phyloP scores from a whole-genome alignment of 2,888 invertebrate genomes.

The Meiosimyza decipiens region DNA sequence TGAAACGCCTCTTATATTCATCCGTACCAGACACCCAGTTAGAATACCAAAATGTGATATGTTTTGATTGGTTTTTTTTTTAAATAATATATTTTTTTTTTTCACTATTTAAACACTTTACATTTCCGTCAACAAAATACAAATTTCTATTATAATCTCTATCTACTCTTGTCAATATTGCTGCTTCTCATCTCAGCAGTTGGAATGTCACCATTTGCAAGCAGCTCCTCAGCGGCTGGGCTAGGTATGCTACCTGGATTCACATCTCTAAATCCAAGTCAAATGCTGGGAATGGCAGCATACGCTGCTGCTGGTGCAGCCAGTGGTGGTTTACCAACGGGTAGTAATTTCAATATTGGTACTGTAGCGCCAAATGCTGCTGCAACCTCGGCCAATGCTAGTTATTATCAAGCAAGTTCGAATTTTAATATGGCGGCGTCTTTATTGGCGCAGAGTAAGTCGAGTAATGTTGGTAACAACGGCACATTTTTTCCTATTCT shows the following conservation, averaged over 20 bases:
- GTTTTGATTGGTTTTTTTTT: too few relatives aligned
- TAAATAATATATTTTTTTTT: too few relatives aligned
- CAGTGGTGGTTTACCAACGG: constrained; percentile 31
- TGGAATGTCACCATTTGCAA: constrained; percentile 46
- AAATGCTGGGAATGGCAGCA: constrained; percentile 61
- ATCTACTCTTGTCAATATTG: constrained; percentile 38
- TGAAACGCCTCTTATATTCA: too few relatives aligned
- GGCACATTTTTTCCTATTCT: constrained; percentile 42
- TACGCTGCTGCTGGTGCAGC: constrained; percentile 53
- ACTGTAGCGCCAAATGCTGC: constrained; percentile 1
- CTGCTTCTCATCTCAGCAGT: constrained; percentile 35
- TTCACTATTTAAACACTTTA: too few relatives aligned
- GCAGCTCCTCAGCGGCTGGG: constrained; percentile 40
- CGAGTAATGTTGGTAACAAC: constrained; percentile 66
- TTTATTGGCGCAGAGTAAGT: constrained; percentile 88
- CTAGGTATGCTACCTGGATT: constrained; percentile 46
- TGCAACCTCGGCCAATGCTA: constrained; percentile 44
- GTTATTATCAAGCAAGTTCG: constrained; percentile 66
- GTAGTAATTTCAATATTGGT: constrained; percentile 32
- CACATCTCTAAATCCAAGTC: constrained; percentile 58
- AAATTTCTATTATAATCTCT: too few relatives aligned
- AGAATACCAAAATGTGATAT: too few relatives aligned
- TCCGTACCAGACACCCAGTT: too few relatives aligned
- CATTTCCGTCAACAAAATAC: too few relatives aligned
- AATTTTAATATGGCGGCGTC: constrained; percentile 74